Evolutionary conservation across 1,140 invertebrate genomes (phyloP), one percentile per base, ranked within the genome.

Genomic region (Diorhabda carinulata): DNA sequence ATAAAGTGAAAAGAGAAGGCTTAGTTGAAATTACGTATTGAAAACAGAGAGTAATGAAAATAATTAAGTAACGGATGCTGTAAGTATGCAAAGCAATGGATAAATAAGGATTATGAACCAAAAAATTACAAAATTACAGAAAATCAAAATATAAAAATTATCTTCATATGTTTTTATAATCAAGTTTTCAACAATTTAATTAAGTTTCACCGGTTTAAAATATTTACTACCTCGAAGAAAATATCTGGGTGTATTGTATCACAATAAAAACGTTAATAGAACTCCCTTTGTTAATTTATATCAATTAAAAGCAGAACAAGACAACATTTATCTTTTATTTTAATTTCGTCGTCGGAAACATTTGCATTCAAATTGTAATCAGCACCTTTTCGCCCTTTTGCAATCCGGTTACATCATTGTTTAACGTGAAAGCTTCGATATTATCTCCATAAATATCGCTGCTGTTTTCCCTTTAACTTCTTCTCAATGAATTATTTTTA

Each of bases 271-370:
- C 59, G 42, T 2, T 61, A 61, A 61, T 61, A 4, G 41, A 61
- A 40, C 59, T 61, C 59, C 10, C 59, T 40, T 40, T 40, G 10
- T 9, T 9, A 41, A 10, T 61, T 61, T 5, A 40, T 41, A 61
- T 41, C 5, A 61, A 61, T 61, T 61, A 41, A 61, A 61, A 61
- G 41, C 4, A 59, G 40, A 9, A 61, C 59, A 43, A 61, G 42
- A 25, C 59, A 41, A 61, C 59, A 61, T 61, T 61, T n/a, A 61
- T 61, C 42, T 40, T 43, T 61, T 61, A 10, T 40, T 61, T 61
- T 61, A 61, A 61, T 61, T 61, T 41, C 59, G 25, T 41, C 59
- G 25, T 41, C n/a, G 59, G 42, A 43, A 61, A 61, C 59, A 7
- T 61, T 61, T 3, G 40, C 25, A 61, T 61, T 61, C 5, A 61